Evolutionary conservation across 2,888 invertebrate genomes (phyloP).

Genomic region (Ennomos erosarius): DNA sequence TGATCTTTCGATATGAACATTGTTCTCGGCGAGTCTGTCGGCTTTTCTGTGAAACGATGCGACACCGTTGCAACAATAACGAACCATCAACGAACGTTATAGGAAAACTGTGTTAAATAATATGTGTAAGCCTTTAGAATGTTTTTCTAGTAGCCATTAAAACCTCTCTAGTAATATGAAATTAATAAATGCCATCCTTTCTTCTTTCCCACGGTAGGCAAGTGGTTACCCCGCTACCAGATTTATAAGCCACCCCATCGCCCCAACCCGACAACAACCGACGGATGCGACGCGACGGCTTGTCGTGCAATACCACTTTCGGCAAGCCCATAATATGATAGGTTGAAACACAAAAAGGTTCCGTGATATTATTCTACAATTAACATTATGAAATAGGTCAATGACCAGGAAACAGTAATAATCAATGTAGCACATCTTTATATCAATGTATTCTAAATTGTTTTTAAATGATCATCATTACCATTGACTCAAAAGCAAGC

Average conservation of each 20-base stretch:
- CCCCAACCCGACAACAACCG: no score
- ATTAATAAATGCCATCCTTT: no score
- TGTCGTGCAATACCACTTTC: no score
- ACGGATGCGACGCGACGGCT: no score
- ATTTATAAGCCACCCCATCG: no score
- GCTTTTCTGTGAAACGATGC: constrained; percentile 83
- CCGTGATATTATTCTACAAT: no score
- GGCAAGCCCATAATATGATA: no score
- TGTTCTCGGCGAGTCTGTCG: constrained; percentile 86
- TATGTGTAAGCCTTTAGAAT: constrained; percentile 7
- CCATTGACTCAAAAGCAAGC: constrained; percentile 10
- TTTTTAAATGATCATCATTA: constrained; percentile 20
- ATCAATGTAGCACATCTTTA: background rate
- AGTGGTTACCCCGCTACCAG: no score
- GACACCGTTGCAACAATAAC: constrained; percentile 38
- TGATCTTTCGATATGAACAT: constrained; percentile 89
- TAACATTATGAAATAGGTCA: background rate
- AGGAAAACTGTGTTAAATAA: background rate
- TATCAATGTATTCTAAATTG: constrained; percentile 13
- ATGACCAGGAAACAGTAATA: background rate
- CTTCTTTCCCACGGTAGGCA: no score
- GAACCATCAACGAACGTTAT: constrained; percentile 41
- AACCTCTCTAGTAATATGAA: no score
- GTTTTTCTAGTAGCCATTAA: no score
- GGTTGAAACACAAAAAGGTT: no score